Evolutionary conservation across 2,797 vertebrate species (phyloP), one percentile per base, ranked within the genome.

Genomic region (Alcedo atthis): DNA sequence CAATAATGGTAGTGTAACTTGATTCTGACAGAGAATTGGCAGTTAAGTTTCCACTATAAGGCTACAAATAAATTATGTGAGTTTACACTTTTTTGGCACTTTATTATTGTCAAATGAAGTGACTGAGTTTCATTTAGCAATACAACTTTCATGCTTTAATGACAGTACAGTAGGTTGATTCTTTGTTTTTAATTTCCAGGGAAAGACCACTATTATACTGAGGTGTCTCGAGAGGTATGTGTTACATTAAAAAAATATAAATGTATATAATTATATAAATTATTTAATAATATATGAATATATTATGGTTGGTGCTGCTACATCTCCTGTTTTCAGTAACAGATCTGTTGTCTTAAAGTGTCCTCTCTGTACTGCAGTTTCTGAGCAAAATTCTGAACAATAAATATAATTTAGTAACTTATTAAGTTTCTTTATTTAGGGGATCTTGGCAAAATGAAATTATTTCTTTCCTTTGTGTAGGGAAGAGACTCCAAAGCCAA

Each of bases 161-260:
- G 85, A 94, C 37, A 81, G 70, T 94, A 92, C 85, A 88, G 33
- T 25, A 87, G 30, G 51, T 25, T 90, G 94, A 19, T 86, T 79
- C 73, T 92, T 90, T 96, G 89, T 79, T 96, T 96, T 96, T 84
- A 32, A 96, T 95, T 97, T 96, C 61, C 83, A 99, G 99, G 99
- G 99, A 75, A 99, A 99, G 97, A 99, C 99, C 49, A 98, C 99
- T 35, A 98, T 99, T 97, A 98, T 99, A 68, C 98, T 99, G 87
- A 96, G 99, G 83, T 99, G 98, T 88, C 98, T 99, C 76, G 99
- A 99, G 96, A 99, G 99, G 99, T 99, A 96, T 87, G 97, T 91
- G 55, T 77, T 78, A 77, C 43, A 22, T 61, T 91, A 78, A 59
- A 21, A 37, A 37, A 37, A 37, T 37, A 37, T 14, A 37, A 37